These are phyloP conservation scores for Calypte anna DNA, from an alignment of 2,113 vertebrate species.

Conservation along the genomic window DNA sequence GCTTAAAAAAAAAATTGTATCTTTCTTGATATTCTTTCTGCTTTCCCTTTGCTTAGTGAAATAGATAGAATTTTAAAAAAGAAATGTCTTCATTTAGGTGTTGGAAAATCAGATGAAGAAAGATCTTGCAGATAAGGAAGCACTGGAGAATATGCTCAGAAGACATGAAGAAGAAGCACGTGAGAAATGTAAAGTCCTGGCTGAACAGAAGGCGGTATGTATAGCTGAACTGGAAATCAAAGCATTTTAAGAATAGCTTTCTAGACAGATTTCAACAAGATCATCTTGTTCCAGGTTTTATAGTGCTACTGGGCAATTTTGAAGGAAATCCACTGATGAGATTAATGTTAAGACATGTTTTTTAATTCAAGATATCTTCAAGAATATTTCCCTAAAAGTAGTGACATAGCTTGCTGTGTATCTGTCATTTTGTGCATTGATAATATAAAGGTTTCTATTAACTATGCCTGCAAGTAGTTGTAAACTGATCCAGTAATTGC, in stretches of 20 bases:
- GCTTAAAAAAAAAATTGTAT: neutral
- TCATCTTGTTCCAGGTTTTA: neutral
- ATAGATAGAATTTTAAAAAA: constrained; percentile 37
- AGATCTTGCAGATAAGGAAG: constrained; percentile 94
- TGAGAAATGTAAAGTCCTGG: constrained; percentile 93
- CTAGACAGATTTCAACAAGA: constrained; percentile 20
- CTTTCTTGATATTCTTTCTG: constrained; percentile 34
- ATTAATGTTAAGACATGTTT: neutral
- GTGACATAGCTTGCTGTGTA: neutral
- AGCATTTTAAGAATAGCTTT: neutral
- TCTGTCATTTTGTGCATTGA: neutral
- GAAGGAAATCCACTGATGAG: neutral
- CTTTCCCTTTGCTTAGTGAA: constrained; percentile 35
- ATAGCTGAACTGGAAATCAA: neutral
- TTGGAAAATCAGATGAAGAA: constrained; percentile 97
- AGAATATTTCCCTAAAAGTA: neutral
- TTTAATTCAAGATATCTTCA: neutral
- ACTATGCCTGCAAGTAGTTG: neutral
- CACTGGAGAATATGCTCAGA: constrained; percentile 90
- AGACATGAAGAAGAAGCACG: constrained; percentile 92
- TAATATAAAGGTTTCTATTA: neutral
- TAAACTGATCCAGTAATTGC: neutral
- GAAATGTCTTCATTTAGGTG: constrained; percentile 79
- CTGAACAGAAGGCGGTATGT: constrained; percentile 96
- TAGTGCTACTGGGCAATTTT: neutral